Conservation (phyloP, 2,888 invertebrate species). For the Cabera pusaria region DNA sequence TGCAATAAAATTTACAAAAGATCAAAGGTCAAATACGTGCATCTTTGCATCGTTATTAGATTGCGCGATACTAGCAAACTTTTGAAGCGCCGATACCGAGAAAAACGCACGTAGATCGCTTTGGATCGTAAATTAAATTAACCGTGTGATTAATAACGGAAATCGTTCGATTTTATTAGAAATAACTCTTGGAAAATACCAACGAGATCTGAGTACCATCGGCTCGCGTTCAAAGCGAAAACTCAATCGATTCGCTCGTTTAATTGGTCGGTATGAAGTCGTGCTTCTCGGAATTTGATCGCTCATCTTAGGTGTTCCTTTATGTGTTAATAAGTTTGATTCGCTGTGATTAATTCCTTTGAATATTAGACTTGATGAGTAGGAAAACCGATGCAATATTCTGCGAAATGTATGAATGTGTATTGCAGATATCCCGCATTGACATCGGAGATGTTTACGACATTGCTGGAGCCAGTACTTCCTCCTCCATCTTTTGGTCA, state of each 20-base stretch:
- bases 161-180: conserved; percentile 52
- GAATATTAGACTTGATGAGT: conserved; percentile 1
- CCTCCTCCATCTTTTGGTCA: conserved; percentile 86
- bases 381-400: conserved; percentile 4
- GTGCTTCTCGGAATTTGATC: conserved; percentile 25
- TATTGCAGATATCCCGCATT: conserved; percentile 85
- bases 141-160: conserved; percentile 69
- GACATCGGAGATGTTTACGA: conserved; percentile 92
- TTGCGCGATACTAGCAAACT: conserved; percentile 7
- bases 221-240: conserved; percentile 34
- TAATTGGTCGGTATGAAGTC: conserved; percentile 36
- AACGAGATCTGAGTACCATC: conserved; percentile 30
- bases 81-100: conserved; percentile 36
- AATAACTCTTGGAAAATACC: conserved; percentile 53
- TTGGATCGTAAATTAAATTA: conserved; percentile 64
- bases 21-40: conserved; percentile 6
- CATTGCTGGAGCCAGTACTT: conserved; percentile 86
- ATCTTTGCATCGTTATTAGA: background rate
- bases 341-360: background rate
- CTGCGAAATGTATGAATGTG: conserved; percentile 6
- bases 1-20: conserved; percentile 32
- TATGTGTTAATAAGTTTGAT: conserved; percentile 16
- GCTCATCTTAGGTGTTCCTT: conserved; percentile 19
- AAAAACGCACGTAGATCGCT: conserved; percentile 42
- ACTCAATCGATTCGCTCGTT: conserved; percentile 40